Percentiles rank a stretch among this genome's conserved stretches.
These are phyloP conservation scores for Anguilla japonica DNA, from an alignment of 2,113 vertebrate genomes.

Conservation along the genomic window DNA sequence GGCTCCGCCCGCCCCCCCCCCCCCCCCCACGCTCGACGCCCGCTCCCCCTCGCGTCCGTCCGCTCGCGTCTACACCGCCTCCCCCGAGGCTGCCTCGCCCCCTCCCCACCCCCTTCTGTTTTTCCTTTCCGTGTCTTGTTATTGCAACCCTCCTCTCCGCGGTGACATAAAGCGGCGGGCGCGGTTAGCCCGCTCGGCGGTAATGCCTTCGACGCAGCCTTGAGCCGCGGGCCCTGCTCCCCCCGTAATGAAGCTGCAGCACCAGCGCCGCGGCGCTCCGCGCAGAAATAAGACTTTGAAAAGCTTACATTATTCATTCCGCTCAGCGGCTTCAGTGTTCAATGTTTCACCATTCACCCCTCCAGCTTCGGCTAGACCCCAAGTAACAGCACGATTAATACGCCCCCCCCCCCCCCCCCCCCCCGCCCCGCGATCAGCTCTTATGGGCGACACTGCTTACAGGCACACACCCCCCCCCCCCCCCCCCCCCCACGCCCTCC, in stretches of 20 bases:
- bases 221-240: conserved; percentile 53
- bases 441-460: neutral
- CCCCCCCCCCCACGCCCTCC: neutral
- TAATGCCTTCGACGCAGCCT: conserved; percentile 63
- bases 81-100: neutral
- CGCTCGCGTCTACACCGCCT: neutral
- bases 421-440: neutral
- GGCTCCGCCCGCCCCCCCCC: neutral
- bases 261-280: conserved; percentile 29
- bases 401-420: neutral
- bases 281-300: conserved; percentile 58
- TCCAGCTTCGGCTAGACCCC: neutral
- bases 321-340: conserved; percentile 34
- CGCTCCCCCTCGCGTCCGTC: too few species aligned
- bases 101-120: neutral
- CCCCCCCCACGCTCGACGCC: neutral
- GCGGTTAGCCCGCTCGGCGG: conserved; percentile 60
- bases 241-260: conserved; percentile 59
- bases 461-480: neutral
- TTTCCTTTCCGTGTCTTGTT: conserved; percentile 53
- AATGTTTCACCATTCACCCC: too few species aligned
- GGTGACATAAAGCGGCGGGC: conserved; percentile 65
- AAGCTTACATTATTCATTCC: conserved; percentile 67
- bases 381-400: conserved; percentile 15
- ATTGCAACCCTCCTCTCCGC: conserved; percentile 67